Evolutionary conservation across 2,888 invertebrate species (phyloP).

Genomic region (Balanococcus diminutus): DNA sequence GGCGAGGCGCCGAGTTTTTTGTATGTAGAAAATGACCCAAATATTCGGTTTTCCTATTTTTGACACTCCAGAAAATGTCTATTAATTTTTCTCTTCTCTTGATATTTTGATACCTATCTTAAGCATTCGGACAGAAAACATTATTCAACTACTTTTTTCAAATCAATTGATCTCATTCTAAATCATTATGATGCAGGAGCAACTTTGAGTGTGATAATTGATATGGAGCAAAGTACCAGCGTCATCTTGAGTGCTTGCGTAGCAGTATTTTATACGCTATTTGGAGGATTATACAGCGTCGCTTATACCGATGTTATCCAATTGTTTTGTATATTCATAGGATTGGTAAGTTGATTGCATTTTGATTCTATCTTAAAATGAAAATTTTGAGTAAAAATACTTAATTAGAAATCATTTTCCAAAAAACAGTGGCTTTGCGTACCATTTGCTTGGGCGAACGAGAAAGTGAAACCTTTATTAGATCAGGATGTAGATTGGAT

Average conservation of each 20-base stretch:
- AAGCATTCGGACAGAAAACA: too few species aligned
- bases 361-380: too few species aligned
- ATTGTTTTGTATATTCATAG: slow-evolving; percentile 96
- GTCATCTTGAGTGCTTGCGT: slow-evolving; percentile 95
- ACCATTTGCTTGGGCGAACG: slow-evolving; percentile 91
- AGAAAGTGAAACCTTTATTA: slow-evolving; percentile 79
- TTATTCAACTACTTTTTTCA: too few species aligned
- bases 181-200: slow-evolving; percentile 71
- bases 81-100: too few species aligned
- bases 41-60: too few species aligned
- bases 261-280: slow-evolving; percentile 95
- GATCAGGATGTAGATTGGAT: slow-evolving; percentile 90
- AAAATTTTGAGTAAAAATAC: too few species aligned
- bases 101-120: too few species aligned
- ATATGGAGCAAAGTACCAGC: slow-evolving; percentile 90
- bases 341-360: slow-evolving; percentile 74
- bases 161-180: too few species aligned
- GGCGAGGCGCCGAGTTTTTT: too few species aligned
- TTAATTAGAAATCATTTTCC: too few species aligned
- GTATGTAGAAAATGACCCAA: too few species aligned
- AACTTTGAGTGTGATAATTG: slow-evolving; percentile 94
- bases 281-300: slow-evolving; percentile 96
- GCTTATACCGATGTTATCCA: slow-evolving; percentile 99
- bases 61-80: too few species aligned
- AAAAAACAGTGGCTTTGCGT: slow-evolving; percentile 96